These are phyloP conservation scores for Erythrocebus patas DNA, from an alignment of 2,113 vertebrate species.

Conservation along the genomic window DNA sequence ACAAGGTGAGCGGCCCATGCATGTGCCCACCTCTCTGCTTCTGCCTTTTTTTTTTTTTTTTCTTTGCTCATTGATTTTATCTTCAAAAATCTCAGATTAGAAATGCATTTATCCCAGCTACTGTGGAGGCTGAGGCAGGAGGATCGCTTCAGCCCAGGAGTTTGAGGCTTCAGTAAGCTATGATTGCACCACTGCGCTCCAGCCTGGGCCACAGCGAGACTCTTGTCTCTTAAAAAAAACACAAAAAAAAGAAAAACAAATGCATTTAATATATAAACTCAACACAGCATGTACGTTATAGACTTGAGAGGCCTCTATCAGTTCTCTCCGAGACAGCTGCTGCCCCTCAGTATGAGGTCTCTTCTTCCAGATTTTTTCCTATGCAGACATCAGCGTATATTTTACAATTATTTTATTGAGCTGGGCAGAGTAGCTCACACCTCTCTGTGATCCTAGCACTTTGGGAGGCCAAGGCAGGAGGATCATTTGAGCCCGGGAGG, in stretches of 20 bases:
- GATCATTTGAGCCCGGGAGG: no score
- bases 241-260: background rate
- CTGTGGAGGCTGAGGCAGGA: no score
- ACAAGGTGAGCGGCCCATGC: conserved; percentile 86
- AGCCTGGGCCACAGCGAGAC: no score
- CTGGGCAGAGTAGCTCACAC: no score
- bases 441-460: no score
- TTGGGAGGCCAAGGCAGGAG: no score
- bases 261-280: background rate
- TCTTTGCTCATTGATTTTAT: background rate
- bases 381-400: no score
- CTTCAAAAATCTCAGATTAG: background rate
- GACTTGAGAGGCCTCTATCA: background rate
- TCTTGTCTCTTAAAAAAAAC: no score
- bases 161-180: no score
- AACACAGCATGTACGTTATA: background rate
- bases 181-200: no score
- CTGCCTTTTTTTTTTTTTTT: background rate
- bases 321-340: background rate
- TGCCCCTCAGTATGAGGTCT: background rate
- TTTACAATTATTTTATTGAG: background rate
- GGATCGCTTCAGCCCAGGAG: no score
- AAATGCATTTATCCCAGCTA: background rate
- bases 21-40: background rate
- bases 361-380: background rate